These are phyloP conservation scores for Boloria euphrosyne DNA, from an alignment of 2,888 invertebrate species.

Conservation along the genomic window DNA sequence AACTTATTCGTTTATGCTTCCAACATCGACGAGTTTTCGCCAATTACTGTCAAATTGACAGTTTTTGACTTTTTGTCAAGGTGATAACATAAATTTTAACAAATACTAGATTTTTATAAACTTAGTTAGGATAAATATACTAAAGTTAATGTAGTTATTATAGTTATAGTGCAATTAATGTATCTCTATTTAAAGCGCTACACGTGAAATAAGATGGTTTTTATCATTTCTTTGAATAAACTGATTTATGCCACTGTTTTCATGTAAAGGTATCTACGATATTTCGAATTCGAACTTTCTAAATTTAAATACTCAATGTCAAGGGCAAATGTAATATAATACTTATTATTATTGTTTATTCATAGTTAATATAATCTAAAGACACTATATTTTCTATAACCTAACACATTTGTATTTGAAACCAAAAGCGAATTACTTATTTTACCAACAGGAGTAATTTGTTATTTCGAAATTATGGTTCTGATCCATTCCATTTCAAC, in stretches of 20 bases:
- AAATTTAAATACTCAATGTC: conserved; percentile 25
- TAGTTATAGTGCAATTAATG: conserved; percentile 35
- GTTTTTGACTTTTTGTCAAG: conserved; percentile 33
- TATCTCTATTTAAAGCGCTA: conserved; percentile 33
- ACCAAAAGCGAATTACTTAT: too few relatives aligned
- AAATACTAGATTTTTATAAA: conserved; percentile 22
- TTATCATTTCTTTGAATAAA: conserved; percentile 43
- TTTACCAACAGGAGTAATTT: too few relatives aligned
- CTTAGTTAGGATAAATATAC: conserved; percentile 26
- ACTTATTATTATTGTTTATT: not conserved
- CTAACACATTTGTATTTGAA: too few relatives aligned
- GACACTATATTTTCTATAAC: too few relatives aligned
- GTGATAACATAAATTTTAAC: conserved; percentile 27
- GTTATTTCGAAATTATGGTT: too few relatives aligned
- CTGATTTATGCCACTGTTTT: conserved; percentile 64
- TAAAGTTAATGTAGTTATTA: conserved; percentile 20
- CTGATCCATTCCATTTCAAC: too few relatives aligned
- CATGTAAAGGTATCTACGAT: conserved; percentile 68
- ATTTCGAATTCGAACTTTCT: conserved; percentile 11
- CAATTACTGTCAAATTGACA: conserved; percentile 21
- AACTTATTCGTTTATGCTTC: too few relatives aligned
- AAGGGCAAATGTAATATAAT: conserved; percentile 17
- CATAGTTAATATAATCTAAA: not conserved
- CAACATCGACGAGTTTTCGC: conserved; percentile 3
- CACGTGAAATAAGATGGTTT: conserved; percentile 59